A percentile compares a stretch with the other conserved stretches of the same genome.
phyloP scores from a whole-genome alignment of 2,797 vertebrate genomes.

The Crenuchus spilurus region DNA sequence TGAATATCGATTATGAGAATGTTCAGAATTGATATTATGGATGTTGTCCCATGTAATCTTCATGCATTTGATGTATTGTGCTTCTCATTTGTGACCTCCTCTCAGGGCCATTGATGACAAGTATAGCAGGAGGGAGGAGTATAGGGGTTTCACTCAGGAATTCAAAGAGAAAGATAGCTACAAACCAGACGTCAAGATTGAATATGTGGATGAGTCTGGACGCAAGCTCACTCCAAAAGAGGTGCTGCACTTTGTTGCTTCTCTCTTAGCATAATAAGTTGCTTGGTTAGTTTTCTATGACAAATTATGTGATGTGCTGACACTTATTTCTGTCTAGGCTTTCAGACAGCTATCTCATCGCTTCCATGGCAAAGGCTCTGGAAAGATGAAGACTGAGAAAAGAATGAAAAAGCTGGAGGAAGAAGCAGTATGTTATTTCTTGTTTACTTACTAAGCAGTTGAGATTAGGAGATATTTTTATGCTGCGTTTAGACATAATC shows the following conservation, averaged over 20 bases:
- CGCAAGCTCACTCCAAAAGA: conserved; percentile 91
- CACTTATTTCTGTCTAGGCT: conserved; percentile 70
- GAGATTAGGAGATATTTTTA: background rate
- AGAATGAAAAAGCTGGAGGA: conserved; percentile 95
- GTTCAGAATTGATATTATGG: background rate
- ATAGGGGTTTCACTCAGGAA: conserved; percentile 92
- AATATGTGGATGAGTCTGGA: conserved; percentile 93
- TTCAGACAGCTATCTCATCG: conserved; percentile 92
- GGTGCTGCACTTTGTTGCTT: conserved; percentile 57
- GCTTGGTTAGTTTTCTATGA: background rate
- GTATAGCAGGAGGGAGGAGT: conserved; percentile 91
- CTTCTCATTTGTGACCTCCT: background rate
- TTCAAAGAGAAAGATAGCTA: conserved; percentile 93
- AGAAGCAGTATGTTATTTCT: conserved; percentile 79
- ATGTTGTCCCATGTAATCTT: background rate
- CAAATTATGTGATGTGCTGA: too few species aligned
- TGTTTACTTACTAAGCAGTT: background rate
- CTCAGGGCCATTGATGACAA: conserved; percentile 90
- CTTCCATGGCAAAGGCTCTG: conserved; percentile 92
- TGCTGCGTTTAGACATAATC: background rate
- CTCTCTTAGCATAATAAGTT: background rate
- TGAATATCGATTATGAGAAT: background rate
- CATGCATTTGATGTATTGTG: background rate
- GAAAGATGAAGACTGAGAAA: conserved; percentile 94
- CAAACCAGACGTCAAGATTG: conserved; percentile 89